Base-by-base conservation (phyloP, 1,140 invertebrate species). In the Pantala flavescens region DNA sequence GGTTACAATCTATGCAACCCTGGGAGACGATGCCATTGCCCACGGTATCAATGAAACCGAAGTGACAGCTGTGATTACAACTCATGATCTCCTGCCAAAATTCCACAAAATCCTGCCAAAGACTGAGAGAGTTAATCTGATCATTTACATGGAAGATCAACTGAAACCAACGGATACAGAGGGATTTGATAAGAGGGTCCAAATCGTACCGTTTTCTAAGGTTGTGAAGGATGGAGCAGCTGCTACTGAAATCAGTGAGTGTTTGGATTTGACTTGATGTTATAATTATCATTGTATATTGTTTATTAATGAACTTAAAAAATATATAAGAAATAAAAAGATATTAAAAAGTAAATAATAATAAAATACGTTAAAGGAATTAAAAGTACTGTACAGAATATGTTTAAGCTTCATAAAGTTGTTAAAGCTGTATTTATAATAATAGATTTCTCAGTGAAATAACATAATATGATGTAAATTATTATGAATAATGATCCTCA, bases 1-100 rank as follows among this genome's bases (percentile, higher is more conserved):
- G 77, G 95, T 98, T 0, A 99, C 97, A 0, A 90, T 99, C 75
- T 99, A 99, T 82, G 93, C 97, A 0, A 99, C 97, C 0, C 86
- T 99, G 0, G 97, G 97, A 7, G 95, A 98, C 78, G 97, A 99
- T 10, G 97, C 96, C 5, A 92, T 99, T 71, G 89, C 93, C 0
- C 96, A 98, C 82, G 96, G 93, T 49, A 92, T 99, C 77, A 98
- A 97, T 81, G 96, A 99, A 86, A 98, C 97, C 1, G 95, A 98
- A 84, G 96, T 95, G 0, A 90, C 88, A 71, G 90, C 92, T 16
- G 90, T 97, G 16, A 94, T 98, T 77, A 97, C 94, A 9, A 92
- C 92, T 23, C 90, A 93, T 79, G 94, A 97, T 74, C 85, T 97
- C 42, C 82, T 97, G 78, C 91, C 93, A 21, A 98, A 97, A 84